Base-by-base conservation (phyloP, 2,888 invertebrate genomes). In the Lordiphosa fenestrarum region DNA sequence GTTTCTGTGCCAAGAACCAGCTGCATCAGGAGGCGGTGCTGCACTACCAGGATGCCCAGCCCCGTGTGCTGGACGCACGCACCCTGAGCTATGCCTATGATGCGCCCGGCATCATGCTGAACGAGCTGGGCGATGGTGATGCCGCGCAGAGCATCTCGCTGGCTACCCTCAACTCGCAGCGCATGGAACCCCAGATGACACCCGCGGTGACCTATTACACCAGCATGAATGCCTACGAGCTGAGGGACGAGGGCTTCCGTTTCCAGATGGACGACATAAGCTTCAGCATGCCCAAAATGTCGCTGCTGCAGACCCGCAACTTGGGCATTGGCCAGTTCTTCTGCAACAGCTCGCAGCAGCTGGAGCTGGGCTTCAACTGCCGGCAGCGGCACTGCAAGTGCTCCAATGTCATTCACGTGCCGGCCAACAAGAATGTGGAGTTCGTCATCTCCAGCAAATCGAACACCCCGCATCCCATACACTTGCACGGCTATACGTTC, bases 181-280 rank as follows among this genome's bases (percentile, higher is more conserved):
- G 50, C 2, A 25, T 63, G 6, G 73, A 71, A 40, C 62, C 73
- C 2, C 60, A 66, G 1, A 33, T 73, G 4, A 70, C 39, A 19
- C 81, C 84, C 0, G 23, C 69, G 3, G 59, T 62, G 10, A 87
- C 71, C 4, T 80, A 77, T 25, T 88, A 88, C 52, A 88, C 84
- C 5, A 88, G 73, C 64, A 85, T 88, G 85, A 76, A 74, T 44
- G 76, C 83, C 4, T 71, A 81, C 5, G 65, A 72, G 19, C 36
- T 69, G 44, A 58, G 66, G 3, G 71, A 66, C 13, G 78, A 82
- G 19, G 77, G 75, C 0, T 75, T 78, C 10, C 73, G 85, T 10
- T 88, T 88, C 60, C 87, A 88, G 62, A 85, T 88, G 66, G 87
- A 88, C 36, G 84, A 87, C 66, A 87, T 88, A 5, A 84, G 75